Evolutionary conservation across 2,797 vertebrate species (phyloP), one percentile per base, ranked within the genome.

Genomic region (Momotus momota): DNA sequence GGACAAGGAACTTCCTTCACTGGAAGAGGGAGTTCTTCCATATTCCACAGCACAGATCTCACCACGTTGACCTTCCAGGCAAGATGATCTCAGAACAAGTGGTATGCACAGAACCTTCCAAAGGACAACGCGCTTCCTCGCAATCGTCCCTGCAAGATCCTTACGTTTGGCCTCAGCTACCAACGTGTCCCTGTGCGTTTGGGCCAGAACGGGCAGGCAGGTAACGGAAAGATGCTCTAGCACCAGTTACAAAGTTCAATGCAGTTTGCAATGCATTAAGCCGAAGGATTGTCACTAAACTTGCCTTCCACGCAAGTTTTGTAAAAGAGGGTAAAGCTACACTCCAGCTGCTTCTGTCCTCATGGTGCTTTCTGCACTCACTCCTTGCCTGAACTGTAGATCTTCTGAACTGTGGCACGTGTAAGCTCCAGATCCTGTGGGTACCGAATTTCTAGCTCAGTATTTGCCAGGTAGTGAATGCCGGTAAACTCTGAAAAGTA

Each of bases 401-500:
- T 98, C 95, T 99, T 98, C 96, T 97, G 98, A 54, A 98, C 98
- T 0, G 98, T 97, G 62, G 97, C 96, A 90, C 98, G 95, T 4
- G 99, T 99, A 88, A 99, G 98, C 29, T 93, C 97, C 96, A 97
- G 48, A 94, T 99, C 99, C 94, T 99, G 99, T 0, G 99, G 99
- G 95, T 99, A 99, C 5, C 99, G 99, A 0, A 98, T 96, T 92
- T 98, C 98, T 38, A 99, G 98, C 97, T 99, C 99, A 2, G 99
- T 98, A 3, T 99, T 99, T 62, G 99, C 98, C 71, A 99, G 80
- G 77, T 99, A 99, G 98, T 99, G 98, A 1, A 97, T 96, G 91
- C 98, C 98, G 0, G 98, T 97, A 66, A 99, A 99, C 97, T 99
- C 99, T 0, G 98, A 98, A 95, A 99, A 99, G 90, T 99, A 99